Conservation (phyloP, 2,888 invertebrate genomes). For the Gibbula magus region DNA sequence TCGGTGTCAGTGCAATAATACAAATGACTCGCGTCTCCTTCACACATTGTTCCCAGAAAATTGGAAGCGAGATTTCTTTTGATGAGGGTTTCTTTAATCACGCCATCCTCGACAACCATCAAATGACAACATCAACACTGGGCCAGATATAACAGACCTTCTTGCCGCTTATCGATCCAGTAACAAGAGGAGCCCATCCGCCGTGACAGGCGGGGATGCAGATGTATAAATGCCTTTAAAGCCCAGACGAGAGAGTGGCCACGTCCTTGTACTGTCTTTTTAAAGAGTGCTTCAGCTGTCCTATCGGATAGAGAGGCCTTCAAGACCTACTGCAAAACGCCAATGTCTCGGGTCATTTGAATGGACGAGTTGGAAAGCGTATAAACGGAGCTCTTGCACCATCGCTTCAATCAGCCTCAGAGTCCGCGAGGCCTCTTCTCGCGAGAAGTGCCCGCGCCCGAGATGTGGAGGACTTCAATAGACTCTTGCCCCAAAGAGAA, state of each 20-base stretch:
- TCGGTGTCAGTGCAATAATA: slow-evolving; percentile 6
- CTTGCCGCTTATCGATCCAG: not conserved
- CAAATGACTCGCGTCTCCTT: slow-evolving; percentile 14
- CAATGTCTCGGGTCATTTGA: slow-evolving; percentile 20
- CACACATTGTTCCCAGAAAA: slow-evolving; percentile 16
- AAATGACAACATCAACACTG: slow-evolving; percentile 24
- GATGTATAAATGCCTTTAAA: slow-evolving; percentile 25
- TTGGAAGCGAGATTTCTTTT: slow-evolving; percentile 23
- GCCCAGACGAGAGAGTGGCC: slow-evolving; percentile 15
- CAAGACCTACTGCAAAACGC: slow-evolving; percentile 16
- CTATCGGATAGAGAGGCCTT: slow-evolving; percentile 26
- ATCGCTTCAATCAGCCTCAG: slow-evolving; percentile 24
- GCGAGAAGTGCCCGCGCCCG: slow-evolving; percentile 5
- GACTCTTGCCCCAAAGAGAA: slow-evolving; percentile 22
- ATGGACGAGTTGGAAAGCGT: slow-evolving; percentile 24
- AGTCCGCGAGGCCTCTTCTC: slow-evolving; percentile 14
- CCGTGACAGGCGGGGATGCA: slow-evolving; percentile 14
- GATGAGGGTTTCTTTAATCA: slow-evolving; percentile 23
- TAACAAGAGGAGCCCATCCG: slow-evolving; percentile 5
- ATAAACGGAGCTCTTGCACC: slow-evolving; percentile 5
- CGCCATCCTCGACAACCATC: slow-evolving; percentile 22
- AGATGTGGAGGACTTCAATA: slow-evolving; percentile 24
- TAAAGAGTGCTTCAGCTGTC: slow-evolving; percentile 20
- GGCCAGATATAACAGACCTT: slow-evolving; percentile 8
- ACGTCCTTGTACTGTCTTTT: slow-evolving; percentile 21